Evolutionary conservation across 2,888 invertebrate species (phyloP), one percentile per base, ranked within the genome.

Genomic region (Lasioglossum figueresi): DNA sequence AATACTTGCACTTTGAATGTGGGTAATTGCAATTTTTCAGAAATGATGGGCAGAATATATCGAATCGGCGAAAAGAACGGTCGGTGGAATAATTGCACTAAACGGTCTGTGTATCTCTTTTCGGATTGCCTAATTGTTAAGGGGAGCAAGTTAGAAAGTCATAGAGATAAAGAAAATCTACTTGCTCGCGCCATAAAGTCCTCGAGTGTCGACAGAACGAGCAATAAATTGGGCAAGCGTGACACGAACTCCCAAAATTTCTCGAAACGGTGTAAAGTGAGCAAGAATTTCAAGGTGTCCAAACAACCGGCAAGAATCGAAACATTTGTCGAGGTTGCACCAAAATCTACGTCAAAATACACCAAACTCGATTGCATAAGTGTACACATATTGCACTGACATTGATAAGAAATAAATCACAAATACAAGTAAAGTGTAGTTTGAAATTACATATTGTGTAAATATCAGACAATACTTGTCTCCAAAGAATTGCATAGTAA

Each of bases 191-290:
- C 48, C 16, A 63, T 82, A 76, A 40, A 43, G 63, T 66, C 48
- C 40, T 56, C 27, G 74, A 80, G 40, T 80, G 85, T 78, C 83
- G 86, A 73, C 80, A 82, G 78, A 45, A 27, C 43, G n/a, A 76
- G 31, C 76, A 40, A 78, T 56, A 76, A 82, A 83, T 85, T 86
- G 34, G 73, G 86, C 66, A 87, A 87, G 45, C 40, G 40, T 63
- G 27, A 59, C 76, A 59, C 45, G 78, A 48, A 71, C 52, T 52
- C 79, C 77, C 40, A 71, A 76, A 75, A 90, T 90, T 92, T 91
- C 89, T 90, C 87, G 86, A 80, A 90, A 89, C 76, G 66, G 82
- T 80, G 88, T 89, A 81, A 90, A 87, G 77, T 40, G 14, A 12
- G 4, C 8, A 73, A 74, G 71, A 81, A 76, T 84, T 73, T 78